Evolutionary conservation across 2,888 invertebrate genomes (phyloP).

Genomic region (Aspidiotus destructor): DNA sequence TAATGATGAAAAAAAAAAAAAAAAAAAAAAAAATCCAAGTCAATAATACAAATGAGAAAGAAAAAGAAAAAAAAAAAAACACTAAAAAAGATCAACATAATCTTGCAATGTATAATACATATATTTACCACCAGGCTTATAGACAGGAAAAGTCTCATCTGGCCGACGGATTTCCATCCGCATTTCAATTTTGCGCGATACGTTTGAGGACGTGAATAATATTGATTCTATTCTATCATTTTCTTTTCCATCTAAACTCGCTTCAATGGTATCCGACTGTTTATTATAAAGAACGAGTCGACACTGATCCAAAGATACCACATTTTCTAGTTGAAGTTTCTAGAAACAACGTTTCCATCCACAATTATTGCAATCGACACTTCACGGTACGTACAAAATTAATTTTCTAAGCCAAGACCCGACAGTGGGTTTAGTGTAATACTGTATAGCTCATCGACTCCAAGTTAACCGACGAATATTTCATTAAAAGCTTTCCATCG

Average conservation of each 20-base stretch:
- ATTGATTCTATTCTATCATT: conserved; percentile 19
- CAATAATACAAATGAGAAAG: neutral
- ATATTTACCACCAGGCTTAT: conserved; percentile 23
- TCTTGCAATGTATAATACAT: neutral
- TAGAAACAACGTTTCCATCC: conserved; percentile 36
- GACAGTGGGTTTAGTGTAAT: too few species aligned
- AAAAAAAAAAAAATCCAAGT: neutral
- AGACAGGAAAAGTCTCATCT: conserved; percentile 18
- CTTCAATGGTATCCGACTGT: conserved; percentile 53
- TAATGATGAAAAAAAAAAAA: too few species aligned
- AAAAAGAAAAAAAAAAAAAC: neutral
- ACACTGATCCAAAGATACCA: conserved; percentile 55
- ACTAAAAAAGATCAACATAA: neutral
- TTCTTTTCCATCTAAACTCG: conserved; percentile 17
- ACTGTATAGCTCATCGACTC: too few species aligned
- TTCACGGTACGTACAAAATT: too few species aligned
- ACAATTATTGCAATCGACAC: too few species aligned
- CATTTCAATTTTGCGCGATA: conserved; percentile 39
- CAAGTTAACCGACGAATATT: too few species aligned
- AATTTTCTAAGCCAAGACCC: too few species aligned
- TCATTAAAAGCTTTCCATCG: too few species aligned
- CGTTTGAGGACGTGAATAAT: neutral
- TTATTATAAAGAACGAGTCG: conserved; percentile 62
- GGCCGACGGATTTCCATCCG: conserved; percentile 22
- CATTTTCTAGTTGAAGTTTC: conserved; percentile 50